Conservation (phyloP, 2,797 vertebrate species). For the Chelidonichthys spinosus region DNA sequence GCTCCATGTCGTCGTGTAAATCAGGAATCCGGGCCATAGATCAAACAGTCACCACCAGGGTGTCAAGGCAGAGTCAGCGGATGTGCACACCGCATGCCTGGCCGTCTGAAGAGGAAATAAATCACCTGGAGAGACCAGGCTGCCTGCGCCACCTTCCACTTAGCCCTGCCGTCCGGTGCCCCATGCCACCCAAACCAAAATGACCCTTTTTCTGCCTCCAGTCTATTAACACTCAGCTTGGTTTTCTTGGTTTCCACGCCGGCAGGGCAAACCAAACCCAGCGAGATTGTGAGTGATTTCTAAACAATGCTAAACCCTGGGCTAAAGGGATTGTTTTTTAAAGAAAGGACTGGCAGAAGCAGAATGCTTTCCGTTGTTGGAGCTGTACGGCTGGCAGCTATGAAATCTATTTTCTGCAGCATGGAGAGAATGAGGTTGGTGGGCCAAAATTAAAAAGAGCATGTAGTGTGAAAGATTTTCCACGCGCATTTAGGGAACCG, state of each 20-base stretch:
- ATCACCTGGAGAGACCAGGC: slow-evolving; percentile 67
- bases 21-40: slow-evolving; percentile 74
- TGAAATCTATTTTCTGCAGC: slow-evolving; percentile 58
- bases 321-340: slow-evolving; percentile 30
- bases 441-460: slow-evolving; percentile 60
- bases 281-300: slow-evolving; percentile 44
- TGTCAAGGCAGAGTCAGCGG: slow-evolving; percentile 68
- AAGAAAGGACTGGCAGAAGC: slow-evolving; percentile 40
- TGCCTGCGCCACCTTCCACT: slow-evolving; percentile 62
- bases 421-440: slow-evolving; percentile 36
- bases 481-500: slow-evolving; percentile 52
- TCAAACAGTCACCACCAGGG: slow-evolving; percentile 71
- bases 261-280: slow-evolving; percentile 11
- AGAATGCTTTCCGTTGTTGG: slow-evolving; percentile 47
- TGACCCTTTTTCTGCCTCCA: slow-evolving; percentile 23
- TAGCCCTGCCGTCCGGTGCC: slow-evolving; percentile 54
- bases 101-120: slow-evolving; percentile 73
- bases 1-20: slow-evolving; percentile 75
- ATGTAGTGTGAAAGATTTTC: slow-evolving; percentile 52
- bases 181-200: slow-evolving; percentile 56
- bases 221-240: slow-evolving; percentile 37
- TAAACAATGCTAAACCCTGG: slow-evolving; percentile 54
- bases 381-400: slow-evolving; percentile 55
- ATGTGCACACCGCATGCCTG: slow-evolving; percentile 66
- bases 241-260: slow-evolving; percentile 11